Conservation (phyloP, 2,797 vertebrate species). For the Gouania willdenowi region DNA sequence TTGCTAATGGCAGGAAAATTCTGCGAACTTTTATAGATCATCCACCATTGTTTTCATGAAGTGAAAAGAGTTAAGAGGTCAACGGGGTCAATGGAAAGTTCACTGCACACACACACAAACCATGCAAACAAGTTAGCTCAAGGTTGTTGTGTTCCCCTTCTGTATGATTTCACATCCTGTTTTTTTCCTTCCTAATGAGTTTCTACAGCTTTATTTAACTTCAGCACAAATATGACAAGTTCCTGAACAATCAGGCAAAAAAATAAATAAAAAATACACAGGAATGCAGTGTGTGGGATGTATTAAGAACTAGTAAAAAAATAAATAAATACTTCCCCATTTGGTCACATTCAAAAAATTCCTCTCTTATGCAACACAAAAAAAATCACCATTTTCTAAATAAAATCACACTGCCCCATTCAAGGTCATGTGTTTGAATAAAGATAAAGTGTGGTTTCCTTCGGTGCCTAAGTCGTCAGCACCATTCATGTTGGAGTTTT, state of each 20-base stretch:
- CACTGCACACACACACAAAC: slow-evolving; percentile 10
- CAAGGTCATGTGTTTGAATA: neutral
- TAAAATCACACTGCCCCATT: neutral
- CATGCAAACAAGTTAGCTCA: neutral
- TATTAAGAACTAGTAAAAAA: neutral
- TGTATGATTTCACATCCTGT: slow-evolving; percentile 24
- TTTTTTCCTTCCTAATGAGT: slow-evolving; percentile 8
- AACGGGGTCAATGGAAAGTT: slow-evolving; percentile 37
- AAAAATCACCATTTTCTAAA: neutral
- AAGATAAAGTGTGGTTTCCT: neutral
- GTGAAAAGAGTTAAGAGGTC: slow-evolving; percentile 26
- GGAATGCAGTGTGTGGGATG: slow-evolving; percentile 27
- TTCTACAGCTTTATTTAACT: slow-evolving; percentile 11
- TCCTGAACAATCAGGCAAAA: slow-evolving; percentile 7
- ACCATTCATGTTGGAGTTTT: slow-evolving; percentile 14
- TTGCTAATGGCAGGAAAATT: slow-evolving; percentile 9
- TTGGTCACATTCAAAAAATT: slow-evolving; percentile 7
- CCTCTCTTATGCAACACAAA: slow-evolving; percentile 21
- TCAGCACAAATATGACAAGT: slow-evolving; percentile 4
- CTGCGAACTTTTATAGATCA: slow-evolving; percentile 16
- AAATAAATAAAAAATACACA: neutral
- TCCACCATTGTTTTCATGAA: slow-evolving; percentile 30
- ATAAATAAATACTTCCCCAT: slow-evolving; percentile 51
- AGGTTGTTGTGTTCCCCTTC: slow-evolving; percentile 15
- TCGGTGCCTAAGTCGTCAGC: neutral